These are phyloP conservation scores for Plusia festucae DNA, from an alignment of 2,888 invertebrate species.

Conservation along the genomic window DNA sequence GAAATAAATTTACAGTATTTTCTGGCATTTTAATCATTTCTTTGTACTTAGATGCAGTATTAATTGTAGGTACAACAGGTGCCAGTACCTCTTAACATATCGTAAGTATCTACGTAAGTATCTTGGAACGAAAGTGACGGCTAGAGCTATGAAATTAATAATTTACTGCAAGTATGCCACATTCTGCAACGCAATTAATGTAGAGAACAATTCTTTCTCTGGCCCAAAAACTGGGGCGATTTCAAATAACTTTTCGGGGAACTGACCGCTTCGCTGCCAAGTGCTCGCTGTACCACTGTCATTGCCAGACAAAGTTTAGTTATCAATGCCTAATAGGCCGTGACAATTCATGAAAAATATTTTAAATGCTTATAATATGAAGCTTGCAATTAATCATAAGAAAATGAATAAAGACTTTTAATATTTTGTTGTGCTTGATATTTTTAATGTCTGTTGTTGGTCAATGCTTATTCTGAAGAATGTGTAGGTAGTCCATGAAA, in stretches of 20 bases:
- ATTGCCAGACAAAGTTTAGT: conserved; percentile 81
- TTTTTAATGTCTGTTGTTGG: no score
- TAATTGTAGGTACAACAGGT: conserved; percentile 10
- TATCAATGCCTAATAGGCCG: conserved; percentile 69
- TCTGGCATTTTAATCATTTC: neutral
- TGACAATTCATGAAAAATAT: conserved; percentile 49
- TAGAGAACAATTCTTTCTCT: conserved; percentile 74
- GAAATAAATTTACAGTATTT: no score
- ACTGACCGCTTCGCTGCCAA: conserved; percentile 78
- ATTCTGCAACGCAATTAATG: conserved; percentile 62
- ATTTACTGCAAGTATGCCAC: conserved; percentile 40
- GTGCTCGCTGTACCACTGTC: conserved; percentile 79
- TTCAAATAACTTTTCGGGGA: conserved; percentile 88
- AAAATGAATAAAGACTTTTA: no score
- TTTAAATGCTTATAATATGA: neutral
- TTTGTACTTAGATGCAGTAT: neutral
- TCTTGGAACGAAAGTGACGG: conserved; percentile 23
- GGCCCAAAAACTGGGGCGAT: conserved; percentile 79
- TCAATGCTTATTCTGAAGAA: no score
- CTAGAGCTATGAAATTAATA: conserved; percentile 28
- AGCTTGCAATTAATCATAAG: neutral
- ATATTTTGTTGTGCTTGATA: no score
- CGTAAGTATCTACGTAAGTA: no score
- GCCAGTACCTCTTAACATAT: conserved; percentile 8
- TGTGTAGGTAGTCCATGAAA: no score